A percentile compares a stretch with the other conserved stretches of the same genome.
phyloP scores from a whole-genome alignment of 2,797 vertebrate genomes.

The Falco naumanni region DNA sequence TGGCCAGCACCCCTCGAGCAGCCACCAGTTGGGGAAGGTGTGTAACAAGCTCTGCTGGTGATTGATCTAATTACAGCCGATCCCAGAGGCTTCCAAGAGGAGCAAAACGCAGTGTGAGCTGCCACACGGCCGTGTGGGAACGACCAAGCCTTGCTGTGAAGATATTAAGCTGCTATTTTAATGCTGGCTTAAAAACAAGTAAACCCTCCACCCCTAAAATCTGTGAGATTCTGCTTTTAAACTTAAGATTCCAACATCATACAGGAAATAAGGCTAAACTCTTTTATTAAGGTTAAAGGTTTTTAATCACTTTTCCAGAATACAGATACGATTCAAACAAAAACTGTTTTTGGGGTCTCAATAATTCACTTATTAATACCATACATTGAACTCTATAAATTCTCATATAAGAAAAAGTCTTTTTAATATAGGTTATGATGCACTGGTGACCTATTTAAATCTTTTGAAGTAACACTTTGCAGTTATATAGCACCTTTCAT shows the following conservation, averaged over 20 bases:
- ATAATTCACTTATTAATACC: constrained; percentile 54
- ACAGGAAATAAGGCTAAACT: constrained; percentile 15
- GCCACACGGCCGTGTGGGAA: fast-evolving
- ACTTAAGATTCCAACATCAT: neutral
- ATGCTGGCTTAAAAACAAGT: neutral
- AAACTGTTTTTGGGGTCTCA: constrained; percentile 20
- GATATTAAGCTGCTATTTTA: neutral
- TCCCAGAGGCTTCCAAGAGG: neutral
- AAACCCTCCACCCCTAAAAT: neutral
- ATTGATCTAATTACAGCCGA: neutral
- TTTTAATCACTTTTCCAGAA: constrained; percentile 63
- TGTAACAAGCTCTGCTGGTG: neutral
- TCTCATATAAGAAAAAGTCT: constrained; percentile 37
- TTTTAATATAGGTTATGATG: constrained; percentile 36
- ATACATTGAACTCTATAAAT: constrained; percentile 60
- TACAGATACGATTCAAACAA: constrained; percentile 59
- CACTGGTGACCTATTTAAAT: constrained; percentile 2
- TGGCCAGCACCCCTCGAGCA: fast-evolving
- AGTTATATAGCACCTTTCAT: constrained; percentile 59
- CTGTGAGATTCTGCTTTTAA: neutral
- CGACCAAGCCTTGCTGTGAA: neutral
- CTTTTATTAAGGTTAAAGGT: constrained; percentile 27
- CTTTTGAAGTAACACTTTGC: constrained; percentile 45
- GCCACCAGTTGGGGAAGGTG: neutral
- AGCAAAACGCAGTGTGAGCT: neutral